These are phyloP conservation scores for Oophaga pumilio DNA, from an alignment of 2,113 vertebrate species.

Conservation along the genomic window DNA sequence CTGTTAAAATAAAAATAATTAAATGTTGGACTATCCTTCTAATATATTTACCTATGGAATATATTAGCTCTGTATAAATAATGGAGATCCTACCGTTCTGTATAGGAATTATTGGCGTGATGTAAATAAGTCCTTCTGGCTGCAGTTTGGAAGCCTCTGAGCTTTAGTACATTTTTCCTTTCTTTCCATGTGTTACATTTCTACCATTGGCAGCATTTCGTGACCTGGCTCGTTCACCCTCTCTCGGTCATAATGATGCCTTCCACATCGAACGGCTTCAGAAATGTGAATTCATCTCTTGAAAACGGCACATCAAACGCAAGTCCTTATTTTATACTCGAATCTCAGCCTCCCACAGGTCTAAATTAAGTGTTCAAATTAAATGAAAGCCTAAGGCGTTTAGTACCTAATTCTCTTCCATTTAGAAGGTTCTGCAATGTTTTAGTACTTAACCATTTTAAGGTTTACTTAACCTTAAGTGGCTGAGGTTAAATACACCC, in stretches of 20 bases:
- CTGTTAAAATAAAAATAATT: no score
- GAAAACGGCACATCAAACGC: conserved; percentile 50
- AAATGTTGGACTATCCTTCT: no score
- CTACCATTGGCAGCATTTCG: not conserved
- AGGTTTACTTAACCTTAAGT: conserved; percentile 31
- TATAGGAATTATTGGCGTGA: not conserved
- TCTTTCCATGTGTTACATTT: not conserved
- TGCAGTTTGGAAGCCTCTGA: not conserved
- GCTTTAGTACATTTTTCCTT: not conserved
- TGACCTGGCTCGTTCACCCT: conserved; percentile 22
- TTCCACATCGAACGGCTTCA: conserved; percentile 17
- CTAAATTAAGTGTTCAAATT: conserved; percentile 56
- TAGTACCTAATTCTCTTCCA: conserved; percentile 28
- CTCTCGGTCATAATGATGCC: conserved; percentile 37
- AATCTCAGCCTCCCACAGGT: conserved; percentile 42
- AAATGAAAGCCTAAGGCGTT: conserved; percentile 43
- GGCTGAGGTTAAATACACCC: conserved; percentile 28
- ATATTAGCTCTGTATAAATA: no score
- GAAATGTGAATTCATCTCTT: conserved; percentile 47
- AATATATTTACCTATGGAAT: no score
- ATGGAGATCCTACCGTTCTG: no score
- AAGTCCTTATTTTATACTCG: conserved; percentile 39
- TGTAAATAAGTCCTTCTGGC: not conserved
- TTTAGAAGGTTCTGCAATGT: conserved; percentile 30
- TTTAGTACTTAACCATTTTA: conserved; percentile 37